phyloP scores from a whole-genome alignment of 2,113 vertebrate genomes.

The Rhabdomys dilectus region DNA sequence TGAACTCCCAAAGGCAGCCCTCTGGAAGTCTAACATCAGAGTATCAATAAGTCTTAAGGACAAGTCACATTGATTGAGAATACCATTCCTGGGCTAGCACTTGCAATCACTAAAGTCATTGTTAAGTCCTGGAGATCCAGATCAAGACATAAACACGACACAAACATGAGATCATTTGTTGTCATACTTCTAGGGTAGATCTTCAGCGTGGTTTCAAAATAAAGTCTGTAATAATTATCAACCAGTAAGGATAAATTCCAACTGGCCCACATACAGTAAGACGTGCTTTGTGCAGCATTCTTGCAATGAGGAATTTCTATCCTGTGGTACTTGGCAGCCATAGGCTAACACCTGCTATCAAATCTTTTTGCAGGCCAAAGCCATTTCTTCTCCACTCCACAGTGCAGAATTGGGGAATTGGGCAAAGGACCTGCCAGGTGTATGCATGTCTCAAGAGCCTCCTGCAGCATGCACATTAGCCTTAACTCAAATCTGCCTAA shows the following conservation, averaged over 20 bases:
- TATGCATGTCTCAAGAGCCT: not conserved
- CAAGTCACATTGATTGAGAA: not conserved
- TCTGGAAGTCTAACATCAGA: not conserved
- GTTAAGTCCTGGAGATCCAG: not conserved
- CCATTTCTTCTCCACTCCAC: not conserved
- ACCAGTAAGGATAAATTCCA: constrained; percentile 12
- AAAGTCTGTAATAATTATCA: constrained; percentile 27
- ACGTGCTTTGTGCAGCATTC: constrained; percentile 44
- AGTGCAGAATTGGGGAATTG: not conserved
- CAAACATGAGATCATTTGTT: not conserved
- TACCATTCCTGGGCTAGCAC: not conserved
- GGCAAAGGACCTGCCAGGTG: constrained; percentile 35
- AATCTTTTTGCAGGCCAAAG: constrained; percentile 37
- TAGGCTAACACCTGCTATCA: constrained; percentile 61
- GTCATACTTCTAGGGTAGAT: not conserved
- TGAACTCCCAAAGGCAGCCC: not conserved
- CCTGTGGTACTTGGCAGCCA: constrained; percentile 56
- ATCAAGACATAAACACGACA: not conserved
- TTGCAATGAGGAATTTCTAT: constrained; percentile 27
- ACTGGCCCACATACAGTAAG: not conserved
- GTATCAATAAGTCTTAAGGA: not conserved
- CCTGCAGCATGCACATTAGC: not conserved
- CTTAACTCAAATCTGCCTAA: constrained; percentile 25
- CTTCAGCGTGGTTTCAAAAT: constrained; percentile 9
- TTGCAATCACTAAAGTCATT: not conserved